phyloP scores from a whole-genome alignment of 2,113 vertebrate species.

The Thryonomys swinderianus region DNA sequence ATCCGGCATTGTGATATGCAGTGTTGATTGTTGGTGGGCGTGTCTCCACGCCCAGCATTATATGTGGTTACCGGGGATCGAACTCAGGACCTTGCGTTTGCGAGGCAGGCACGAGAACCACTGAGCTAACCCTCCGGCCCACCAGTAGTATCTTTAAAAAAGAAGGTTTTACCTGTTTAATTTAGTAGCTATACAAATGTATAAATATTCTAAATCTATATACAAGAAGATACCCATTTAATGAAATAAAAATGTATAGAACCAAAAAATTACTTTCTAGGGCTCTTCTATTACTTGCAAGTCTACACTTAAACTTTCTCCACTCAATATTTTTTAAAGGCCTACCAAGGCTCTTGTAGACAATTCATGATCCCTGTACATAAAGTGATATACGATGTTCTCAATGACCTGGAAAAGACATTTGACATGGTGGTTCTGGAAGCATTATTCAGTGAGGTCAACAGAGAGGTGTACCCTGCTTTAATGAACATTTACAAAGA shows the following conservation, averaged over 20 bases:
- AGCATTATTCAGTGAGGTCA: not conserved
- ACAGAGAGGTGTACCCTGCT: slow-evolving; percentile 54
- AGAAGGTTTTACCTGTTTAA: not conserved
- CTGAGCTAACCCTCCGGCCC: too few species aligned
- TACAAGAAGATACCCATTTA: not conserved
- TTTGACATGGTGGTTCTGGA: not conserved
- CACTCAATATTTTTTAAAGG: slow-evolving; percentile 58
- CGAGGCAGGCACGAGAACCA: too few species aligned
- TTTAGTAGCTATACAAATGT: not conserved
- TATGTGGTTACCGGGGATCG: too few species aligned
- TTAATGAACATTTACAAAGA: not conserved
- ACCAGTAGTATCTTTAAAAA: not conserved
- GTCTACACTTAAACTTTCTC: slow-evolving; percentile 35
- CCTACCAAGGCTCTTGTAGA: slow-evolving; percentile 25
- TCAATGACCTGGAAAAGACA: not conserved
- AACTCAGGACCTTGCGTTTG: too few species aligned
- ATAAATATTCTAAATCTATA: not conserved
- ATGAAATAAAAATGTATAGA: not conserved
- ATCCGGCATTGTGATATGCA: too few species aligned
- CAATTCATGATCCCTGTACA: slow-evolving; percentile 44
- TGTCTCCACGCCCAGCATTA: too few species aligned
- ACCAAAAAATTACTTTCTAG: not conserved
- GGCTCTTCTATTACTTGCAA: not conserved
- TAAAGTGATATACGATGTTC: slow-evolving; percentile 26
- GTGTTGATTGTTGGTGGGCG: too few species aligned